Percentiles rank a stretch among this genome's conserved stretches.
phyloP scores from a whole-genome alignment of 1,140 invertebrate genomes.

The Ceratina calcarata region DNA sequence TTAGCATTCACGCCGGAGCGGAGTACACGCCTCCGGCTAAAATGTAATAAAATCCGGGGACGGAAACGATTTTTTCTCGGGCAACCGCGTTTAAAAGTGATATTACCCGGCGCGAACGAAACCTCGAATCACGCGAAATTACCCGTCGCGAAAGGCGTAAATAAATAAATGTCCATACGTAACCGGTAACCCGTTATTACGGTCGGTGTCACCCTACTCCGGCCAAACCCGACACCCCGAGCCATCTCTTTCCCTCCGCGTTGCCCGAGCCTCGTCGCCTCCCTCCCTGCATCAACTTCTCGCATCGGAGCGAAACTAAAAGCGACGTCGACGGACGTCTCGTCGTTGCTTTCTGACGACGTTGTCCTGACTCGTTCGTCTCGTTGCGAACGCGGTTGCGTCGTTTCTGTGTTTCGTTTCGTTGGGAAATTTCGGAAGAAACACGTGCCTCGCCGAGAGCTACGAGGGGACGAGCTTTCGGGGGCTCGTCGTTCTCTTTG shows the following conservation, averaged over 20 bases:
- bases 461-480: too few species aligned
- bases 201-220: slow-evolving; percentile 66
- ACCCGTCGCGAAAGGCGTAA: slow-evolving; percentile 63
- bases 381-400: background rate
- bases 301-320: background rate
- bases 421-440: background rate
- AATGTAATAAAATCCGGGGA: slow-evolving; percentile 1
- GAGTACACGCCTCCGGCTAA: background rate
- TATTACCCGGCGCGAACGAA: slow-evolving; percentile 65
- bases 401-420: background rate
- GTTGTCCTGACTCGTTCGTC: too few species aligned
- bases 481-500: too few species aligned
- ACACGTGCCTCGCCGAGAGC: too few species aligned
- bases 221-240: slow-evolving; percentile 47
- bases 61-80: slow-evolving; percentile 35
- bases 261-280: background rate
- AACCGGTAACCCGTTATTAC: slow-evolving; percentile 76
- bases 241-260: slow-evolving; percentile 5
- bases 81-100: slow-evolving; percentile 60
- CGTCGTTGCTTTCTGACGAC: background rate
- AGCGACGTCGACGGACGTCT: too few species aligned
- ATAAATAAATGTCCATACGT: slow-evolving; percentile 75
- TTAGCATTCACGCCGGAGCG: background rate
- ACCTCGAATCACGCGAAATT: slow-evolving; percentile 73
- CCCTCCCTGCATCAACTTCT: background rate